Conservation (phyloP, 2,797 vertebrate species). For the Thamnophis elegans region DNA sequence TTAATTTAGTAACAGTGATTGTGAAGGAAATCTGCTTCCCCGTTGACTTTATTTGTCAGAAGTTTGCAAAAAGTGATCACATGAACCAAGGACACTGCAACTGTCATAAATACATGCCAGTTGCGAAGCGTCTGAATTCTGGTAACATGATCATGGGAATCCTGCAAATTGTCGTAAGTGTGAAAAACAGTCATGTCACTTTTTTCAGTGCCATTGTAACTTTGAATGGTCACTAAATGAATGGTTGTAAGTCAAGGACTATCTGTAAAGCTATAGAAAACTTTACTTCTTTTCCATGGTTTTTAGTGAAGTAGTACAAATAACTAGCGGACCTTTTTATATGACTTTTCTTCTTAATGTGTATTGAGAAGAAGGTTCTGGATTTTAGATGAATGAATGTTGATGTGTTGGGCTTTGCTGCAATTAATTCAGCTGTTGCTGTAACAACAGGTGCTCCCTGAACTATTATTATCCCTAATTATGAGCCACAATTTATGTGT, state of each 20-base stretch:
- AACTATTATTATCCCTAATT: not conserved
- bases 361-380: not conserved
- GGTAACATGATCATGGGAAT: not conserved
- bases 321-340: not conserved
- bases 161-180: not conserved
- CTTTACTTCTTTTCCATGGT: not conserved
- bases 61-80: not conserved
- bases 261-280: not conserved
- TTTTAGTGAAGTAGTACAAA: not conserved
- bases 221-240: not conserved
- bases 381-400: not conserved
- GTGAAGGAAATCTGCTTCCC: not conserved
- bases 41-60: not conserved
- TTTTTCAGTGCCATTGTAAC: not conserved
- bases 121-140: not conserved
- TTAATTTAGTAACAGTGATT: not conserved
- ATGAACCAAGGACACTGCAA: not conserved
- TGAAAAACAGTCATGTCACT: not conserved
- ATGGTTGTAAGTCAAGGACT: not conserved
- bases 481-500: not conserved
- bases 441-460: not conserved
- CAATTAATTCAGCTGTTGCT: not conserved
- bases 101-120: not conserved
- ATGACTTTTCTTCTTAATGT: not conserved
- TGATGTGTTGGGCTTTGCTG: not conserved